Percentiles rank a stretch among this genome's conserved stretches.
phyloP scores from a whole-genome alignment of 92 coral and sea anemone species.

The Epizoanthus rinbou region DNA sequence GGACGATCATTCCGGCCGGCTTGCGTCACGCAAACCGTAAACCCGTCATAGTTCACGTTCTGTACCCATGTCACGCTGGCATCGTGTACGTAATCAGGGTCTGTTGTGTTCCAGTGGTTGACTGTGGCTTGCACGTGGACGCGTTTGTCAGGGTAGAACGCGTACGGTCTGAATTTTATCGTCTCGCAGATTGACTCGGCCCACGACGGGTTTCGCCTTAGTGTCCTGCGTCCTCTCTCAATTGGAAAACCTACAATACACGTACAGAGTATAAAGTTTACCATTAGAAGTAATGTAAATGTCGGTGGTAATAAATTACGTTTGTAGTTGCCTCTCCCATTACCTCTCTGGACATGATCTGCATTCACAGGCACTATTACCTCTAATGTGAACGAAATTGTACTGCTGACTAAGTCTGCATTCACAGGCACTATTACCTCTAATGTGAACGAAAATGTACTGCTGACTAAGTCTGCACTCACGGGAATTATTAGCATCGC shows the following conservation, averaged over 20 bases:
- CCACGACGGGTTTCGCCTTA: slow-evolving; percentile 25
- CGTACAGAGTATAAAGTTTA: not conserved
- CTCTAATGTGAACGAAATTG: no score
- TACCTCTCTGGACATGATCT: no score
- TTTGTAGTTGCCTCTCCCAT: no score
- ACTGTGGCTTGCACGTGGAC: slow-evolving; percentile 28
- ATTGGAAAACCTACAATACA: slow-evolving; percentile 40
- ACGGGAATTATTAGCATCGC: no score
- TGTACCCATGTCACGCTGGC: slow-evolving; percentile 48
- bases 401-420: no score
- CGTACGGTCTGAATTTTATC: slow-evolving; percentile 30
- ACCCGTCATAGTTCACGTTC: slow-evolving; percentile 16
- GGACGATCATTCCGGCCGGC: slow-evolving; percentile 45
- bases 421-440: no score
- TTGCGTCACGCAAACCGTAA: slow-evolving; percentile 38
- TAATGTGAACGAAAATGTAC: no score
- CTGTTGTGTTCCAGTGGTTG: slow-evolving; percentile 38
- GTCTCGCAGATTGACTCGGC: slow-evolving; percentile 36
- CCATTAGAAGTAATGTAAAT: no score
- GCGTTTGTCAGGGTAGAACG: slow-evolving; percentile 49
- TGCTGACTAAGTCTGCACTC: no score
- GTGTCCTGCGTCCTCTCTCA: slow-evolving; percentile 39
- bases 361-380: no score
- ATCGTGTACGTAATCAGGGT: slow-evolving; percentile 36
- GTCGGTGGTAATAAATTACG: no score